Base-by-base conservation (phyloP, 2,113 vertebrate genomes). In the Albula goreensis region DNA sequence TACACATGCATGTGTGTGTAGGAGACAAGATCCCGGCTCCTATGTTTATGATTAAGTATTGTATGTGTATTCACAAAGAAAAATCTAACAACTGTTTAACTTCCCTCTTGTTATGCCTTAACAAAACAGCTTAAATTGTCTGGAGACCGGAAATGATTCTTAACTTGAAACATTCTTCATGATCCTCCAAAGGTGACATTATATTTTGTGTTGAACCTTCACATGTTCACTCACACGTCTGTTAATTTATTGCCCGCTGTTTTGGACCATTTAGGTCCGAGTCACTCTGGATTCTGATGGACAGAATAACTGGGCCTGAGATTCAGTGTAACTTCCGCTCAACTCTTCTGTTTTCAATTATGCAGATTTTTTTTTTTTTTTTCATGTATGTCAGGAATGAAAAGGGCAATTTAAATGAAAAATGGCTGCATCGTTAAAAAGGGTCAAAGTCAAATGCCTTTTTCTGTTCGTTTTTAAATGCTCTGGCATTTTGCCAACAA, bases 401-500 rank as follows among this genome's bases (percentile, higher is more conserved):
- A 84, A 52, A 19, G 70, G 66, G 13, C 51, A 41, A 25, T 50
- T 50, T 80, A 50, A 50, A 78, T 78, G 70, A 31, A 66, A 10
- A 22, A 66, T 7, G 11, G 66, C 51, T 78, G 15, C 50, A 78
- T 53, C 74, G 31, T 19, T 77, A 78, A 56, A 60, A 50, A 11
- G 5, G 22, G 4, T 78, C 70, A 74, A n/a, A 74, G 25, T 22
- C 70, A 74, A 74, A n/a, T 74, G 70, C 22, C 48, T 80, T 51
- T 49, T 80, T 80, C 79, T 80, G 79, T 80, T 80, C 48, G 25
- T 74, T 8, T 50, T 22, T 84, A 84, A 84, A 84, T 22, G 13
- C n/a, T 78, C 50, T 84, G 83, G 83, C 50, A 84, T 84, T 84
- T 84, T 77, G 19, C 70, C n/a, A 77, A 15, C 50, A 77, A 78